phyloP scores from a whole-genome alignment of 2,113 vertebrate species.

The Panthera uncia region DNA sequence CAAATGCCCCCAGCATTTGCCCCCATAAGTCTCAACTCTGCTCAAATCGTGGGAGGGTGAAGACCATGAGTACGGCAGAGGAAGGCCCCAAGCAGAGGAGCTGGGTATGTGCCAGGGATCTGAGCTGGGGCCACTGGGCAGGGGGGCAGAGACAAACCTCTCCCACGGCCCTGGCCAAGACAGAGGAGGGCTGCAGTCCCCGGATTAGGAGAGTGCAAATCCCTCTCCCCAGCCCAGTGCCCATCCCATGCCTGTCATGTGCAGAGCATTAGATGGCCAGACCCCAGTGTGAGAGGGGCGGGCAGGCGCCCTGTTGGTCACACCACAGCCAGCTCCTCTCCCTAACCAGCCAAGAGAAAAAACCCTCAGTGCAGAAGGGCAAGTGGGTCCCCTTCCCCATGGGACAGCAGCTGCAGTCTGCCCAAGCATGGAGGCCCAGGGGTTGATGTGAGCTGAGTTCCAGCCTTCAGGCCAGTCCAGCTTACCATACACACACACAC shows the following conservation, averaged over 20 bases:
- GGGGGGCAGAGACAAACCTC: constrained; percentile 32
- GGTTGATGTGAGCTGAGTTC: neutral
- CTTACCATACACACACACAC: neutral
- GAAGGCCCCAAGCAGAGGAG: constrained; percentile 57
- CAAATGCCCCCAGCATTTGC: neutral
- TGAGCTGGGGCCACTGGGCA: constrained; percentile 49
- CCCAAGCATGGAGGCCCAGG: neutral
- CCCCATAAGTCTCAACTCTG: neutral
- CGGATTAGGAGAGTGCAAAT: constrained; percentile 63
- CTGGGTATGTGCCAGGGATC: constrained; percentile 55
- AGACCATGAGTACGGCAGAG: neutral
- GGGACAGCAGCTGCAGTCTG: constrained; percentile 38
- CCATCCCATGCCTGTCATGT: constrained; percentile 68
- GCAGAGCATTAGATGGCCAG: constrained; percentile 56
- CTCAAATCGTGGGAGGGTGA: neutral
- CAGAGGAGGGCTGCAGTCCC: constrained; percentile 11
- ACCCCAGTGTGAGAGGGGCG: neutral
- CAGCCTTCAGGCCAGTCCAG: neutral
- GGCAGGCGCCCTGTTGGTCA: constrained; percentile 39
- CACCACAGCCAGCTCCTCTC: neutral
- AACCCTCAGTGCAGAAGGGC: neutral
- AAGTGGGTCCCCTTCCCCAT: neutral
- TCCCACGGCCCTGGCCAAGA: constrained; percentile 68
- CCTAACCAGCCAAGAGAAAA: neutral
- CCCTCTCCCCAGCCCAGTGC: constrained; percentile 39